Evolutionary conservation across 2,888 invertebrate genomes (phyloP).

Genomic region (Drosophila eohydei): DNA sequence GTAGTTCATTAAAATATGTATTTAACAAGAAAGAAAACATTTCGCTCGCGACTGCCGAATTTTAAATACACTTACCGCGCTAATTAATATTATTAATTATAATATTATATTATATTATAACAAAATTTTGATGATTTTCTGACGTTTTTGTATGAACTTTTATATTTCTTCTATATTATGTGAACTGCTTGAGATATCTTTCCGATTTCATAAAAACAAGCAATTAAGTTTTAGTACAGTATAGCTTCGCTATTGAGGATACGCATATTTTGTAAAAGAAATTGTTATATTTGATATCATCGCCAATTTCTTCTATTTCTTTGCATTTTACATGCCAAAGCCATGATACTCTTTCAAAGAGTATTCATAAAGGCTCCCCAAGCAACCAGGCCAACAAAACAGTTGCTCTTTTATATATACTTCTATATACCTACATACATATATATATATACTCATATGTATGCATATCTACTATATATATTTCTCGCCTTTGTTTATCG

Average conservation of each 20-base stretch:
- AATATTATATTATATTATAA: too few species aligned
- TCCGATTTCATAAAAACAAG: too few species aligned
- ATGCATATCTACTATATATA: constrained; percentile 15
- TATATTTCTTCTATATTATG: too few species aligned
- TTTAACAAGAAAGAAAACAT: constrained; percentile 31
- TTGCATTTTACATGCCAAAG: too few species aligned
- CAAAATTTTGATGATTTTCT: neutral
- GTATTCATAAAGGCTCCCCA: constrained; percentile 26
- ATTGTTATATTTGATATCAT: too few species aligned
- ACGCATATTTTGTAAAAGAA: too few species aligned
- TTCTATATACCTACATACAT: neutral
- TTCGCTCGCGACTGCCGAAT: neutral
- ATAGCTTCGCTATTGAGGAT: too few species aligned
- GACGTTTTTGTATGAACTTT: too few species aligned
- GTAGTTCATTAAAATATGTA: constrained; percentile 73
- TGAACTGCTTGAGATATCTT: too few species aligned
- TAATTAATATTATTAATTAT: neutral
- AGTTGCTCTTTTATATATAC: constrained; percentile 65
- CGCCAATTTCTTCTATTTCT: too few species aligned
- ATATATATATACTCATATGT: constrained; percentile 34
- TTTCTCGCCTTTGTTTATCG: constrained; percentile 70
- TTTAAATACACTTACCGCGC: neutral
- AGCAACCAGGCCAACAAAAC: constrained; percentile 21
- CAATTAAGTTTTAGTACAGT: too few species aligned
- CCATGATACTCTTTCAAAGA: neutral